Evolutionary conservation across 2,888 invertebrate species (phyloP), one percentile per base, ranked within the genome.

Genomic region (Cinara cedri): DNA sequence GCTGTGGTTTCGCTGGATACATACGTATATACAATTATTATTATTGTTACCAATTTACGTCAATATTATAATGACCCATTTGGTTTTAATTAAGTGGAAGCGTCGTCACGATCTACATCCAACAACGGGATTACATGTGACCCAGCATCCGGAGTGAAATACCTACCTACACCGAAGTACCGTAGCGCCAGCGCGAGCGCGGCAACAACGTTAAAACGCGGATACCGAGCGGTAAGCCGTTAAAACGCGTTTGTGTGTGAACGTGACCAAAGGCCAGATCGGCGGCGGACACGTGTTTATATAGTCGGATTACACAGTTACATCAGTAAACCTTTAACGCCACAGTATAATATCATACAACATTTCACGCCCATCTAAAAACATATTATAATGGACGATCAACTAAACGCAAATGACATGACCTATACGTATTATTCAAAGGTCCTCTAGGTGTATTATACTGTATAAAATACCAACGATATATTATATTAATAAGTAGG

Each of bases 201-300:
- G 13, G 9, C 14, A 26, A 26, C n/a, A n/a, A n/a, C n/a, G n/a
- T 75, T 66, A 55, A 57, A 55, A 46, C 66, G 44, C 24, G 21
- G 42, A 14, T 44, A 21, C 46, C 57, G 14, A n/a, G 1, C 19
- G 19, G 26, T 78, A 78, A 78, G 70, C 78, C 68, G 68, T 78
- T 78, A 70, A 78, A 78, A 78, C 78, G 42, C 34, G 66, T 51
- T 34, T 26, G 68, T 78, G 68, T 70, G 78, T 42, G 78, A 78
- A 78, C 78, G 78, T 78, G 78, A 78, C 78, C 78, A 70, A 78
- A 78, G 78, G 70, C 78, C 78, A 78, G 68, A 70, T 57, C 78
- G 19, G 13, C 51, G 60, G 24, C 70, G 70, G 60, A 78, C 78
- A 70, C 70, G 78, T 78, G 78, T 78, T 78, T 70, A 49, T 63